Percentiles rank a stretch among this genome's conserved stretches.
Conservation (phyloP, 2,113 vertebrate genomes). For the Hippocampus guttulatus region DNA sequence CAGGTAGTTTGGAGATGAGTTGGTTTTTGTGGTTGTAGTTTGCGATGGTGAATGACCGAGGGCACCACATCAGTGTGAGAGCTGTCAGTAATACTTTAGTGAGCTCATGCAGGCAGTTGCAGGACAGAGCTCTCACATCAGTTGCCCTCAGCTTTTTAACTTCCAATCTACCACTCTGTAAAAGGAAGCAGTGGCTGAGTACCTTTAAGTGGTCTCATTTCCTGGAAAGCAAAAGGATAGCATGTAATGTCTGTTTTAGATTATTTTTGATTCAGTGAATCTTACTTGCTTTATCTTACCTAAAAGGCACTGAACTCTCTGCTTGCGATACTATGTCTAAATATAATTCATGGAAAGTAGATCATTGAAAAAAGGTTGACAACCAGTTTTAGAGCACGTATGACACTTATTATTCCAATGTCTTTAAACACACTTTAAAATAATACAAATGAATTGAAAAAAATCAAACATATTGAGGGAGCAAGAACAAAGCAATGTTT, state of each 20-base stretch:
- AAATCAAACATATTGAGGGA: too few species aligned
- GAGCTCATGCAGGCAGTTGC: not conserved
- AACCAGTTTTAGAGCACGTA: too few species aligned
- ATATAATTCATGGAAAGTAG: not conserved
- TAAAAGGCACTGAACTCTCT: not conserved
- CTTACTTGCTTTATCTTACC: not conserved
- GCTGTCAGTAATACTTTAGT: not conserved
- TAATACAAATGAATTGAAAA: too few species aligned
- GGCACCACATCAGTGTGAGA: not conserved
- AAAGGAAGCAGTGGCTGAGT: conserved; percentile 29
- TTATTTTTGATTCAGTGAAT: conserved; percentile 7
- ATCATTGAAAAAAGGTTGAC: too few species aligned
- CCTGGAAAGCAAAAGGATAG: conserved; percentile 18
- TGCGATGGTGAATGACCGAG: too few species aligned
- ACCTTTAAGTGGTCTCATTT: conserved; percentile 20
- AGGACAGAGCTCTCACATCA: not conserved
- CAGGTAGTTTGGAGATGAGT: too few species aligned
- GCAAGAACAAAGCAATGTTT: too few species aligned
- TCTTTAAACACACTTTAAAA: too few species aligned
- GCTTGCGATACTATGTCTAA: not conserved
- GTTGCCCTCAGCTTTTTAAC: conserved; percentile 44
- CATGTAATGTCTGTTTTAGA: conserved; percentile 13
- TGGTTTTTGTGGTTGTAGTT: too few species aligned
- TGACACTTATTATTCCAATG: too few species aligned
- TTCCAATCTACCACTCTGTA: conserved; percentile 46